These are phyloP conservation scores for Sebastes kiyomatsui DNA, from an alignment of 2,797 vertebrate species.

Conservation along the genomic window DNA sequence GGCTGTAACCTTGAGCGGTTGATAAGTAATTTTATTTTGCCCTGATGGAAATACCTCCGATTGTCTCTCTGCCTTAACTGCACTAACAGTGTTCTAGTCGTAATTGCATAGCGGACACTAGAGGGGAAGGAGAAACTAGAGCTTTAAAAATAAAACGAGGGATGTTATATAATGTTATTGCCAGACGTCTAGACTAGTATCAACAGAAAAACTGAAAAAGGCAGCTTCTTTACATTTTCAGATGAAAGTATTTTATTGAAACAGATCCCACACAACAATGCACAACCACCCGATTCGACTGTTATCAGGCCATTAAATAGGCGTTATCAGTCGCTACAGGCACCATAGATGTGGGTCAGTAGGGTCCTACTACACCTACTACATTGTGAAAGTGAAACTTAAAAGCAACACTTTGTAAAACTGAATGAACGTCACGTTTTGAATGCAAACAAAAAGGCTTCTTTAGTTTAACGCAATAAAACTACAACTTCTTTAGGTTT, in stretches of 20 bases:
- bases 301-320: too few relatives aligned
- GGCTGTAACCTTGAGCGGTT: constrained; percentile 62
- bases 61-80: constrained; percentile 5
- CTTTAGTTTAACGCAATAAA: too few relatives aligned
- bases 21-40: constrained; percentile 41
- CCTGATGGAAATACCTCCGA: constrained; percentile 27
- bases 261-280: constrained; percentile 6
- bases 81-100: constrained; percentile 20
- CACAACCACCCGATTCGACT: neutral
- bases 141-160: constrained; percentile 22
- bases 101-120: constrained; percentile 23
- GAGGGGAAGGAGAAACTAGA: neutral
- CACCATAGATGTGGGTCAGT: too few relatives aligned
- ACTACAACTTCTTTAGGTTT: too few relatives aligned
- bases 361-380: rapidly evolving
- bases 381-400: too few relatives aligned
- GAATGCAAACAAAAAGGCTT: too few relatives aligned
- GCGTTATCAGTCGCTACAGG: rapidly evolving
- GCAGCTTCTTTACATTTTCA: constrained; percentile 1
- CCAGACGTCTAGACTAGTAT: neutral
- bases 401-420: too few relatives aligned
- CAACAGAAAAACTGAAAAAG: neutral
- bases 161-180: constrained; percentile 9
- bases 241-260: constrained; percentile 29
- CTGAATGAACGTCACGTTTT: too few relatives aligned